Evolutionary conservation across 2,113 vertebrate species (phyloP).

Genomic region (Baryphthengus martii): DNA sequence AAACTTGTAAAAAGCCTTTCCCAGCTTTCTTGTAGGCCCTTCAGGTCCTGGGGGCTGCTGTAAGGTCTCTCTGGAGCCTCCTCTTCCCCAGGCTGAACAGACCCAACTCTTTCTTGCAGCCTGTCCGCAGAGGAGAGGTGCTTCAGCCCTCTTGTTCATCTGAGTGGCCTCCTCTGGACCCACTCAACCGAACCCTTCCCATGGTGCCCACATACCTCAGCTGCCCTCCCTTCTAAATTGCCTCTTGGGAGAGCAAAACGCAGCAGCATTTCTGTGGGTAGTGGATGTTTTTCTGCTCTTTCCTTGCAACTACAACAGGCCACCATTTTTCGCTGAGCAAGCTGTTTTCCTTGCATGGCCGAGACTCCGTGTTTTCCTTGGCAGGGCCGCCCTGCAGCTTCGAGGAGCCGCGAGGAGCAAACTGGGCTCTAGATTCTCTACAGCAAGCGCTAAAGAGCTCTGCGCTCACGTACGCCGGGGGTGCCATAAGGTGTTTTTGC

Average conservation of each 20-base stretch:
- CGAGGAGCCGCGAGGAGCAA: conserved; percentile 40
- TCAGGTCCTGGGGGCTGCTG: no score
- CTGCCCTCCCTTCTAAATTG: conserved; percentile 43
- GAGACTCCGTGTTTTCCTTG: conserved; percentile 51
- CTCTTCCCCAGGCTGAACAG: no score
- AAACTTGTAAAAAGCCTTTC: no score
- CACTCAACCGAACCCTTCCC: conserved; percentile 34
- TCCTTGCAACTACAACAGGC: conserved; percentile 7
- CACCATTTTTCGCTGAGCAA: conserved; percentile 39
- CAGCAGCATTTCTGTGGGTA: conserved; percentile 44
- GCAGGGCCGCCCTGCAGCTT: conserved; percentile 16
- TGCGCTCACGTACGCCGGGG: conserved; percentile 9
- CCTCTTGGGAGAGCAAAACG: conserved; percentile 34
- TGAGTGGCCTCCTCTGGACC: no score
- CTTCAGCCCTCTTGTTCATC: no score
- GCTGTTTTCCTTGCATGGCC: conserved; percentile 36
- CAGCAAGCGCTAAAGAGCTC: conserved; percentile 26
- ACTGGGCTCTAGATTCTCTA: conserved; percentile 13
- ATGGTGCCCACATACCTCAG: conserved; percentile 14
- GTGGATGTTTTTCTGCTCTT: conserved; percentile 26
- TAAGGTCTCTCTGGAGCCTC: no score
- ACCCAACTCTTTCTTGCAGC: no score
- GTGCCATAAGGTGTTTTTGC: conserved; percentile 9
- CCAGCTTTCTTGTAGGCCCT: no score
- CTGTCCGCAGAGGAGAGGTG: no score